These are phyloP conservation scores for Brachionichthys hirsutus DNA, from an alignment of 2,113 vertebrate genomes.

Conservation along the genomic window DNA sequence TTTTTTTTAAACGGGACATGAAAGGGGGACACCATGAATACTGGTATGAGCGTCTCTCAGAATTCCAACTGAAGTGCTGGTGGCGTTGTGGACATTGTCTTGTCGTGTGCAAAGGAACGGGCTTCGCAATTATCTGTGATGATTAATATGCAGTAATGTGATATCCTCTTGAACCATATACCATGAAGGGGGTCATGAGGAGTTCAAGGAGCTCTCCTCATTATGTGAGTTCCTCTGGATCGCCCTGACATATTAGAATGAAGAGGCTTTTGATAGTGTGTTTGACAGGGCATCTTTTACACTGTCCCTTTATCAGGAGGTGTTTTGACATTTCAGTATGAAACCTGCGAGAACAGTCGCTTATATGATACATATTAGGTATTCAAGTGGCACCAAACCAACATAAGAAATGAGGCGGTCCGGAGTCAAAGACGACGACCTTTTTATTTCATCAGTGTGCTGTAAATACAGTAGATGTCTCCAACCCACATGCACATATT, in stretches of 20 bases:
- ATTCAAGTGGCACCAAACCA: constrained; percentile 23
- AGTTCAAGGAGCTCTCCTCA: constrained; percentile 54
- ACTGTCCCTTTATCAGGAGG: constrained; percentile 17
- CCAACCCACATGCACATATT: background rate
- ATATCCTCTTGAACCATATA: constrained; percentile 54
- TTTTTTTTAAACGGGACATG: constrained; percentile 64
- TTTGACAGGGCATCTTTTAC: constrained; percentile 37
- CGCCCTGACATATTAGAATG: constrained; percentile 44
- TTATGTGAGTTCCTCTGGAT: constrained; percentile 38
- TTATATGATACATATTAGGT: constrained; percentile 36
- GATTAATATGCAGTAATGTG: constrained; percentile 61
- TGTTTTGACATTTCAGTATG: constrained; percentile 41
- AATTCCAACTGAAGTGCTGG: constrained; percentile 60
- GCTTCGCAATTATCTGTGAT: constrained; percentile 62
- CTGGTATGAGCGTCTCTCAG: constrained; percentile 54
- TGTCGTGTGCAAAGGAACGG: constrained; percentile 51
- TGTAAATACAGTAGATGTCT: background rate
- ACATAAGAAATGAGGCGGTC: constrained; percentile 31
- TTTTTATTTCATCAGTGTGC: constrained; percentile 19
- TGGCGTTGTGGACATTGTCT: constrained; percentile 47
- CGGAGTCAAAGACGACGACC: constrained; percentile 5
- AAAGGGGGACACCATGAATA: constrained; percentile 52
- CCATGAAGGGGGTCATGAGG: constrained; percentile 42
- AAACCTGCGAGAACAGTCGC: constrained; percentile 34
- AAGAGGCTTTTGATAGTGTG: constrained; percentile 49